Conservation (phyloP, 2,888 invertebrate species). For the Diarsia mendica region DNA sequence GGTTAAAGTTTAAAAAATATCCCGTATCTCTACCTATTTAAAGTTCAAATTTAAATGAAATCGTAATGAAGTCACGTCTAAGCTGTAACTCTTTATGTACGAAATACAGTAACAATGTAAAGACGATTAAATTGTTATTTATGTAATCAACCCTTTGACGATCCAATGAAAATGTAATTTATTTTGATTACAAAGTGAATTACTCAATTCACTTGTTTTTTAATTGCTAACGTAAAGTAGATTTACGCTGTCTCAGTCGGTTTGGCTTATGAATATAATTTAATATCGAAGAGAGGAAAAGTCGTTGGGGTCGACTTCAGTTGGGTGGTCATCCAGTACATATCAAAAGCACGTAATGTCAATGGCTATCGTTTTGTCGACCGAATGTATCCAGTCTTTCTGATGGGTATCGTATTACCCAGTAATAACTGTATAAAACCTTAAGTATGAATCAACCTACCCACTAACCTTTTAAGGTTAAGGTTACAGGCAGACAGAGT, state of each 20-base stretch:
- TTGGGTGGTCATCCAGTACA: too few species aligned
- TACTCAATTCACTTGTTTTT: constrained; percentile 16
- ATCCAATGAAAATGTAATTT: constrained; percentile 44
- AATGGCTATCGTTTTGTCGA: too few species aligned
- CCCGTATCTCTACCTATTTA: too few species aligned
- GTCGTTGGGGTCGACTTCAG: too few species aligned
- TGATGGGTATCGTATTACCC: too few species aligned
- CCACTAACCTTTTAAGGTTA: too few species aligned
- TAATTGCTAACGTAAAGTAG: not conserved
- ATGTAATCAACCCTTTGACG: constrained; percentile 43
- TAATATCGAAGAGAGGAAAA: not conserved
- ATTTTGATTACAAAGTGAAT: constrained; percentile 41
- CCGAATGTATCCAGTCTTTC: too few species aligned
- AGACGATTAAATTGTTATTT: constrained; percentile 53
- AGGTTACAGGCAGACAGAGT: too few species aligned
- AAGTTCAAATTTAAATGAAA: not conserved
- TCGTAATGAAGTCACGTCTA: constrained; percentile 15
- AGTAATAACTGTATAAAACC: too few species aligned
- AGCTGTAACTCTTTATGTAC: constrained; percentile 24
- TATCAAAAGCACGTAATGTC: too few species aligned
- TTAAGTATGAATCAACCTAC: too few species aligned
- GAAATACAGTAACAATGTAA: constrained; percentile 33
- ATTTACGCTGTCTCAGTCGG: not conserved
- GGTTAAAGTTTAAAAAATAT: too few species aligned
- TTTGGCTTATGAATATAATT: not conserved